Percentiles rank a stretch among this genome's conserved stretches.
These are phyloP conservation scores for Drosophila paracracens DNA, from an alignment of 2,888 invertebrate species.

Conservation along the genomic window DNA sequence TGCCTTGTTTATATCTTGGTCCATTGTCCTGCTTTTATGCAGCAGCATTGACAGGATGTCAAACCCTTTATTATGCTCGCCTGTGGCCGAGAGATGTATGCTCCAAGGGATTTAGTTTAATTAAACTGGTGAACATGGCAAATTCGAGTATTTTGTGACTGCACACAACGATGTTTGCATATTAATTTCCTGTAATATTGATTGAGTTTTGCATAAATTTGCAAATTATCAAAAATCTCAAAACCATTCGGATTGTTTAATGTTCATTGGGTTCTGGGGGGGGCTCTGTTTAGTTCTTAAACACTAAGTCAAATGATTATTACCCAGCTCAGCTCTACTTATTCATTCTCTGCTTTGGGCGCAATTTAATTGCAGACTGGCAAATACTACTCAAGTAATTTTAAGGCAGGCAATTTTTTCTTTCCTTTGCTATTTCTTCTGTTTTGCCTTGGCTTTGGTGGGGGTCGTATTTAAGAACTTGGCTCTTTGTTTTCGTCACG, in stretches of 20 bases:
- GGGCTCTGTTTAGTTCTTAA: background rate
- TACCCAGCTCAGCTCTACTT: constrained; percentile 36
- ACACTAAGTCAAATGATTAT: constrained; percentile 31
- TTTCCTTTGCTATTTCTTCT: constrained; percentile 17
- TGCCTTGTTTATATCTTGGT: constrained; percentile 6
- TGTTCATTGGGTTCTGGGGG: background rate
- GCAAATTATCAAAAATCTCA: constrained; percentile 17
- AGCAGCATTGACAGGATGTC: constrained; percentile 65
- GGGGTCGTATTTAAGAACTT: constrained; percentile 25
- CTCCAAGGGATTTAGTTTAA: constrained; percentile 62
- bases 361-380: constrained; percentile 59
- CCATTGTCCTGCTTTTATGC: background rate
- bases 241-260: background rate
- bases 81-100: constrained; percentile 9
- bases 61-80: constrained; percentile 48
- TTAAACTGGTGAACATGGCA: constrained; percentile 52
- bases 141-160: constrained; percentile 25
- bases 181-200: constrained; percentile 66
- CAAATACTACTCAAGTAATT: constrained; percentile 69
- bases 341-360: background rate
- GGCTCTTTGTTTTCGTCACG: constrained; percentile 76
- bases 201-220: constrained; percentile 60
- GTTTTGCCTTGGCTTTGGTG: constrained; percentile 3
- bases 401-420: constrained; percentile 55
- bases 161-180: constrained; percentile 47